Conservation (phyloP, 2,888 invertebrate genomes). For the Agonum fuliginosum region DNA sequence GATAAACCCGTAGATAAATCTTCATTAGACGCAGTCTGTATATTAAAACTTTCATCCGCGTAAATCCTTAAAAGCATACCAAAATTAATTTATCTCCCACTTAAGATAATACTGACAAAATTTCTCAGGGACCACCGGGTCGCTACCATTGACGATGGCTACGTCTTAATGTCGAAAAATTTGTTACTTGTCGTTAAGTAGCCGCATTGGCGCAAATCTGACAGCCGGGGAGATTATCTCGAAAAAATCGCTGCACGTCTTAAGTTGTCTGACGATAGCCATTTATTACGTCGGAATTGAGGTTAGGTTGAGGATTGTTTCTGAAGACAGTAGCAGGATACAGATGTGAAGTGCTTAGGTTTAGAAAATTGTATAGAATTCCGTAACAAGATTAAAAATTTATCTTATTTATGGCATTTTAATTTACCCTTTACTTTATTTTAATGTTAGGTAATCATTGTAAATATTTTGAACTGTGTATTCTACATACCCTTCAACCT, state of each 20-base stretch:
- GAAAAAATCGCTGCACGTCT: conserved; percentile 5
- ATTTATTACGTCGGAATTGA: too few species aligned
- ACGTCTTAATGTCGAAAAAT: conserved; percentile 4
- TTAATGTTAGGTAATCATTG: too few species aligned
- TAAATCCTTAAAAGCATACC: conserved; percentile 30
- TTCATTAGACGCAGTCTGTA: conserved; percentile 2
- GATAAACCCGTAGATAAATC: conserved; percentile 25
- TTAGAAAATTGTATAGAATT: too few species aligned
- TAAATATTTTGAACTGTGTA: too few species aligned
- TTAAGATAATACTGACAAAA: conserved; percentile 19
- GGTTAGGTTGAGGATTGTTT: too few species aligned
- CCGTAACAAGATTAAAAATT: too few species aligned
- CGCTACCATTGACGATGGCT: neutral
- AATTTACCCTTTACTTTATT: too few species aligned
- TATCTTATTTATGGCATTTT: too few species aligned
- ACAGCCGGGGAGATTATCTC: conserved; percentile 1
- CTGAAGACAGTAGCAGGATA: too few species aligned
- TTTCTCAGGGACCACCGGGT: neutral
- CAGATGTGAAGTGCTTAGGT: too few species aligned
- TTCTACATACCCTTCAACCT: too few species aligned
- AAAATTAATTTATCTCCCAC: conserved; percentile 34
- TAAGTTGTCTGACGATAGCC: neutral
- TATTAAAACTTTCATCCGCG: conserved; percentile 16
- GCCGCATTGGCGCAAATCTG: conserved; percentile 16
- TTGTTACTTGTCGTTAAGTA: conserved; percentile 16